Evolutionary conservation across 2,888 invertebrate genomes (phyloP), one percentile per base, ranked within the genome.

Genomic region (Caenorhabditis sp.): DNA sequence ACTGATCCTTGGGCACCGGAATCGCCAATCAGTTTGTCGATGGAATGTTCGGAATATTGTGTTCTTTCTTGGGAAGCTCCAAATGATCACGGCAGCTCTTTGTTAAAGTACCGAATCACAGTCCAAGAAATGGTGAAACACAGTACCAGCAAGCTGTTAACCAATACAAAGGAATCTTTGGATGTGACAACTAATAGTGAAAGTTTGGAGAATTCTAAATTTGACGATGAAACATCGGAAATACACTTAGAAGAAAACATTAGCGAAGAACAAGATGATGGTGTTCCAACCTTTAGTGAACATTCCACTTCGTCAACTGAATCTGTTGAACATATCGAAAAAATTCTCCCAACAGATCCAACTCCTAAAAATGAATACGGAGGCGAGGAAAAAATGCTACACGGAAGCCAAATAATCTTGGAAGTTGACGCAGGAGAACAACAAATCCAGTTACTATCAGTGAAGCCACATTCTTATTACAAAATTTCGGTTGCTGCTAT

Each of bases 401-500:
- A 55, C 26, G 81, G 77, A 37, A 50, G 24, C 4, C 60, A 55
- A n/a, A 1, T 65, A 5, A 55, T 67, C 0, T 20, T 71, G 6
- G 77, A 81, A 32, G 77, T 81, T 13, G 79, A 60, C 13, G 67
- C 82, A 1, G 78, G 64, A 2, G 83, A 82, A 22, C 80, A 68
- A 9, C 62, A 81, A 9, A 24, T 87, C 40, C 82, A 85, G 28
- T 32, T 85, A 11, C 79, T 80, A 11, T 61, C 94, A 18, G 94
- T 97, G 22, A 93, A 93, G 68, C 94, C 96, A 0, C 95, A 96
- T 92, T 95, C 96, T 5, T 94, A 94, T 86, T 97, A 97, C 93
- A 94, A 94, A 91, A 95, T 96, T 90, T 95, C 96, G 91, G 93
- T 97, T 74, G 94, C 94, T 87, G 97, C 97, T 55, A 95, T 95